Conservation (phyloP, 2,888 invertebrate species). For the Charanyca ferruginea region DNA sequence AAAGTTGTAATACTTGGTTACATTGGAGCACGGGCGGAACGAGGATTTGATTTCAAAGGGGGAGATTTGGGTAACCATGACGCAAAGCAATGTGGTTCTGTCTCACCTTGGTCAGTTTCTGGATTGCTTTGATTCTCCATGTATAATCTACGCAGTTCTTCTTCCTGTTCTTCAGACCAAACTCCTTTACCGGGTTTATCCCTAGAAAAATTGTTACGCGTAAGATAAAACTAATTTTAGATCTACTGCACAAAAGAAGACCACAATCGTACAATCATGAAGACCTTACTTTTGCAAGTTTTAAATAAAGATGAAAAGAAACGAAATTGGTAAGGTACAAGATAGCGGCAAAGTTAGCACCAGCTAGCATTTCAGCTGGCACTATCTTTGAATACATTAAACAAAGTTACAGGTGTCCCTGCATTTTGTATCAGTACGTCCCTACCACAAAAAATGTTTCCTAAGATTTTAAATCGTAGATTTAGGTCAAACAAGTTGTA, state of each 20-base stretch:
- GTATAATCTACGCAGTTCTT: slow-evolving; percentile 95
- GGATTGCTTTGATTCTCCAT: slow-evolving; percentile 95
- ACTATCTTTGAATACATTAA: slow-evolving; percentile 63
- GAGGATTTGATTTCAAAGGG: slow-evolving; percentile 15
- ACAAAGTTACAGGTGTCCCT: slow-evolving; percentile 59
- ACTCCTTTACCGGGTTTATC: slow-evolving; percentile 87
- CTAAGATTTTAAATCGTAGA: slow-evolving; percentile 45
- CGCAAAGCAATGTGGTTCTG: background rate
- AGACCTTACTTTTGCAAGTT: slow-evolving; percentile 43
- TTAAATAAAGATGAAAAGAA: slow-evolving; percentile 46
- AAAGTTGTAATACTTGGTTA: background rate
- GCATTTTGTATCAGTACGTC: slow-evolving; percentile 44
- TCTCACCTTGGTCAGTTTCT: slow-evolving; percentile 93
- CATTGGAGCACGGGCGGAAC: background rate
- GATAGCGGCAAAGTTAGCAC: slow-evolving; percentile 45
- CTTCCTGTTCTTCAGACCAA: slow-evolving; percentile 98
- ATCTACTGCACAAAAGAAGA: slow-evolving; percentile 11
- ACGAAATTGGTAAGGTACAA: slow-evolving; percentile 32
- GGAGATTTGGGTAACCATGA: background rate
- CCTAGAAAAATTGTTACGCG: slow-evolving; percentile 62
- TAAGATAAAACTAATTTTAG: background rate
- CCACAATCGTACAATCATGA: slow-evolving; percentile 31
- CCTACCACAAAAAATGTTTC: slow-evolving; percentile 37
- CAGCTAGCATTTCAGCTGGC: slow-evolving; percentile 52
- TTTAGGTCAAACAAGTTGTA: slow-evolving; percentile 41